Evolutionary conservation across 1,140 invertebrate species (phyloP), one percentile per base, ranked within the genome.

Genomic region (Conus ventricosus): DNA sequence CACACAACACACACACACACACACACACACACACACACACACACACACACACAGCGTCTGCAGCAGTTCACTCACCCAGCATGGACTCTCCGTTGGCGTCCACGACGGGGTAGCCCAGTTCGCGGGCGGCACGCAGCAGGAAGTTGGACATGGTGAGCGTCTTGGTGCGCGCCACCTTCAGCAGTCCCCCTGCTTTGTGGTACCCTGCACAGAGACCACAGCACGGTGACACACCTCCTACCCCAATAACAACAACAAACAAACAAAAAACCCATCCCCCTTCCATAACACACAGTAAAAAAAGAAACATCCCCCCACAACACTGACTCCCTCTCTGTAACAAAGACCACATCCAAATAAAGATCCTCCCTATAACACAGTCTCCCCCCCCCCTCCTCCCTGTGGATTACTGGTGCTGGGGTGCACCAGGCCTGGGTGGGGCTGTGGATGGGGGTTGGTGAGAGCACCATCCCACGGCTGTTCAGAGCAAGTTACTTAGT

Each of bases 31-130:
- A 60, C 57, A 60, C 15, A 11, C 57, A 0, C 57, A 0, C 57
- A 11, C 57, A 8, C 57, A 11, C 57, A 60, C 15, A 11, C 57
- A 60, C 57, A 60, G 57, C 5, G 8, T 60, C 7, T 75, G n/a
- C 20, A 81, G 39, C 39, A 39, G 39, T 51, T 8, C 13, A 92
- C 53, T 88, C 88, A 89, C 89, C 91, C 6, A 57, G n/a, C 81
- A 87, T 87, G 20, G 88, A 87, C 60, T 90, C 88, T 54, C 90
- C 91, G 87, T 93, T 93, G 63, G 90, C 91, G 85, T 93, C 92
- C 4, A 89, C 88, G 13, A 89, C 84, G 75, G 90, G 85, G 83
- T 88, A 91, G 6, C 92, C 92, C 85, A 93, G 39, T 86, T 93
- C 92, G 84, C 88, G 60, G 23, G 90, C 92, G 25, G 92, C 91